phyloP scores from a whole-genome alignment of 2,797 vertebrate genomes.

The Cichlasoma orientale region DNA sequence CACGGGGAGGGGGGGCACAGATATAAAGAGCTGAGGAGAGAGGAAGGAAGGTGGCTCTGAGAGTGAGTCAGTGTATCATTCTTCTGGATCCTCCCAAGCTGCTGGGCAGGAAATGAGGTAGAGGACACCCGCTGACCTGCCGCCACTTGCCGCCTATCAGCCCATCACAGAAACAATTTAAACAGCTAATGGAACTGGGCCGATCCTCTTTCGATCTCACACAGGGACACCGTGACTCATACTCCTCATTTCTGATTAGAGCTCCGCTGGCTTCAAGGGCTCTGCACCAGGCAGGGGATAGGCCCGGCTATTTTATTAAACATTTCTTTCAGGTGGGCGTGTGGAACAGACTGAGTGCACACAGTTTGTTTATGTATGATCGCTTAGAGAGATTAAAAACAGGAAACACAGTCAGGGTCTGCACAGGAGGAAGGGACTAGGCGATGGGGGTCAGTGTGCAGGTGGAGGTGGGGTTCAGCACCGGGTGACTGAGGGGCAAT shows the following conservation, averaged over 20 bases:
- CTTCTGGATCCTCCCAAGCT: conserved; percentile 50
- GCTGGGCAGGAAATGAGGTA: conserved; percentile 73
- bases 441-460: conserved; percentile 49
- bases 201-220: conserved; percentile 52
- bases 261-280: conserved; percentile 49
- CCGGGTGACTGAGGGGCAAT: conserved; percentile 1
- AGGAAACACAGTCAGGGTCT: conserved; percentile 57
- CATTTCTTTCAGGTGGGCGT: conserved; percentile 22
- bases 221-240: conserved; percentile 51
- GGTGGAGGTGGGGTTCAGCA: conserved; percentile 53
- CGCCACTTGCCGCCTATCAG: conserved; percentile 59
- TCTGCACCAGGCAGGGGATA: conserved; percentile 43
- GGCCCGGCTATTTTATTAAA: conserved; percentile 40
- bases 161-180: conserved; percentile 72
- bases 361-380: conserved; percentile 52
- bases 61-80: conserved; percentile 46
- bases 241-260: conserved; percentile 64
- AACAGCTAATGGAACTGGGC: conserved; percentile 66
- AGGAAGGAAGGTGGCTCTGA: conserved; percentile 45
- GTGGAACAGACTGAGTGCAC: conserved; percentile 21
- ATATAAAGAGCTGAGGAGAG: conserved; percentile 25
- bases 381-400: conserved; percentile 52
- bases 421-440: conserved; percentile 39
- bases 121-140: conserved; percentile 70
- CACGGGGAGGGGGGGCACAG: conserved; percentile 11